phyloP scores from a whole-genome alignment of 1,140 invertebrate genomes.

The Orchesella cincta region DNA sequence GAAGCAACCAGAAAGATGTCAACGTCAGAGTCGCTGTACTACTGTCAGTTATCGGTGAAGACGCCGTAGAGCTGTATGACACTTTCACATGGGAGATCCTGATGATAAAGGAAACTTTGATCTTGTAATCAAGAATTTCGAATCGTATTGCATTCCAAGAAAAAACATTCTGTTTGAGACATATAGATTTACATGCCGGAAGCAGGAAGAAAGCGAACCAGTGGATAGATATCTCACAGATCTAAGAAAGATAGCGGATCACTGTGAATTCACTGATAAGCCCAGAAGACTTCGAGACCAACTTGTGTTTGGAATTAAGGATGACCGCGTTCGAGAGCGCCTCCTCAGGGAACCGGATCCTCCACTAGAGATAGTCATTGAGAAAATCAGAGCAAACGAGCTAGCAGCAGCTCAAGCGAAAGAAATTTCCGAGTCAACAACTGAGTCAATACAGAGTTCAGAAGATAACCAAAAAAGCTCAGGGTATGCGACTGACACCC shows the following conservation, averaged over 20 bases:
- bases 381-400: not conserved
- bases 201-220: not conserved
- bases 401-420: not conserved
- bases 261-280: conserved; percentile 20
- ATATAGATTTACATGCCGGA: not conserved
- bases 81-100: conserved; percentile 8
- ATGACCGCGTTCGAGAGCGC: not conserved
- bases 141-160: conserved; percentile 28
- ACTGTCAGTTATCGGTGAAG: conserved; percentile 19
- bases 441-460: no score
- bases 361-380: not conserved
- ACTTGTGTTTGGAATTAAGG: conserved; percentile 4
- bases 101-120: not conserved
- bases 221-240: conserved; percentile 10
- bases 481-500: no score
- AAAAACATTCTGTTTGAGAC: conserved; percentile 23
- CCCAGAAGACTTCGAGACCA: conserved; percentile 17
- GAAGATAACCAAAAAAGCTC: no score
- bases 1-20: not conserved
- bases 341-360: not conserved
- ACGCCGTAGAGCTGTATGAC: not conserved
- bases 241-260: not conserved
- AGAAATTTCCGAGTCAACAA: no score
- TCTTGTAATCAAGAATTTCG: not conserved
- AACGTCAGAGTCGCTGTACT: not conserved